Evolutionary conservation across 64 coral and sea anemone genomes (phyloP).

Genomic region (Hydrozoanthus tunicans): DNA sequence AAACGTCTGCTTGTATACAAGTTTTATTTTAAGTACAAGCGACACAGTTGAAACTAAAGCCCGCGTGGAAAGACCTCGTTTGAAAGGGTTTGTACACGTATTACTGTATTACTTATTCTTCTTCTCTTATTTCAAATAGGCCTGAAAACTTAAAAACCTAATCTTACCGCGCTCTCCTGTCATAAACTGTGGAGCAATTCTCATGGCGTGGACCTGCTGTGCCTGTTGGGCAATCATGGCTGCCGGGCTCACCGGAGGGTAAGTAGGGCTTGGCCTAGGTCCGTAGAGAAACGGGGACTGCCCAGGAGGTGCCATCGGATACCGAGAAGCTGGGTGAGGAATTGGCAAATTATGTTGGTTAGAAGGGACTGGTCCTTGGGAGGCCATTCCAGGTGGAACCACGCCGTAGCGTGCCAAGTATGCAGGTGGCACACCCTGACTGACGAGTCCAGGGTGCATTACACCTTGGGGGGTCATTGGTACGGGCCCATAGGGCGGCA

Average conservation of each 20-base stretch:
- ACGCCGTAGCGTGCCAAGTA: conserved; percentile 43
- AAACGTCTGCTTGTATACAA: no score
- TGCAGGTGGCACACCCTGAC: conserved; percentile 5
- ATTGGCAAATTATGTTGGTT: conserved; percentile 13
- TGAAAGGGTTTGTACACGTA: no score
- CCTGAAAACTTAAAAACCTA: background rate
- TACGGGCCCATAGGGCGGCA: conserved; percentile 20
- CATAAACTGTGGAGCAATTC: conserved; percentile 52
- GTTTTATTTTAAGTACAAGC: no score
- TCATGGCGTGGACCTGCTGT: conserved; percentile 26
- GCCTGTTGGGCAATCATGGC: conserved; percentile 50
- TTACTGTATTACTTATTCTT: no score
- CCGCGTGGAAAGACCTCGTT: no score
- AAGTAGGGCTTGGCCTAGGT: conserved; percentile 10
- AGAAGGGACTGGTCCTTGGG: conserved; percentile 3
- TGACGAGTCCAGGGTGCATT: conserved; percentile 28
- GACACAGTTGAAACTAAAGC: no score
- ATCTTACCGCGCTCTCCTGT: conserved; percentile 18
- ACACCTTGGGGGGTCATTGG: conserved; percentile 14
- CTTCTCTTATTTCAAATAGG: no score
- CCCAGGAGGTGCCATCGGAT: conserved; percentile 9
- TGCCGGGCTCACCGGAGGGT: background rate
- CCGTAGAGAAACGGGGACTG: conserved; percentile 31
- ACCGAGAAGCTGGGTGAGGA: conserved; percentile 17
- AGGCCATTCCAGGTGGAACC: conserved; percentile 16